These are phyloP conservation scores for Zaprionus lachaisei DNA, from an alignment of 1,140 invertebrate species.

Conservation along the genomic window DNA sequence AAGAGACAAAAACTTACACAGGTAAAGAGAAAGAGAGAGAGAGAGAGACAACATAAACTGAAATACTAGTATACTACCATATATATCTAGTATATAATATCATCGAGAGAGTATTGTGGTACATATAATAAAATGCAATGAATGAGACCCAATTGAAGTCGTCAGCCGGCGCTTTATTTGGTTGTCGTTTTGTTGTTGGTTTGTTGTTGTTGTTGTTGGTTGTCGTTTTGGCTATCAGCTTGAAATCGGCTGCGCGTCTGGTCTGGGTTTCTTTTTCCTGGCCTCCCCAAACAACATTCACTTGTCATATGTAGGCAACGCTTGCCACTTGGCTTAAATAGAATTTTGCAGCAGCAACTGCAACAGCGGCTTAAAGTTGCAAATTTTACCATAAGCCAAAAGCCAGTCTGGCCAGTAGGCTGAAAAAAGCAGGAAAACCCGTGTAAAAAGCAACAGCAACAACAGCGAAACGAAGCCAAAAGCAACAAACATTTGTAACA, in stretches of 20 bases:
- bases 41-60: slow-evolving; percentile 7
- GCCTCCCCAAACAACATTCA: slow-evolving; percentile 75
- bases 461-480: slow-evolving; percentile 27
- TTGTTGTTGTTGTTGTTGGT: not conserved
- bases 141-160: slow-evolving; percentile 33
- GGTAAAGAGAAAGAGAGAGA: slow-evolving; percentile 5
- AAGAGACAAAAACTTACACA: slow-evolving; percentile 43
- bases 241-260: slow-evolving; percentile 2
- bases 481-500: slow-evolving; percentile 58
- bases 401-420: slow-evolving; percentile 47
- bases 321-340: slow-evolving; percentile 61
- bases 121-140: slow-evolving; percentile 21
- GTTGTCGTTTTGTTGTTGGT: slow-evolving; percentile 9
- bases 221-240: slow-evolving; percentile 32
- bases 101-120: not conserved
- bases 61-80: slow-evolving; percentile 3
- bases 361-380: slow-evolving; percentile 34
- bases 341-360: slow-evolving; percentile 48
- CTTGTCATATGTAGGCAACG: slow-evolving; percentile 68
- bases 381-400: slow-evolving; percentile 47
- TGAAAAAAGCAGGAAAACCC: slow-evolving; percentile 45
- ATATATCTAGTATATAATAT: slow-evolving; percentile 16
- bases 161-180: slow-evolving; percentile 45
- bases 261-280: slow-evolving; percentile 57
- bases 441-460: slow-evolving; percentile 24